phyloP scores from a whole-genome alignment of 1,140 invertebrate genomes.

The Lepidurus couesii region DNA sequence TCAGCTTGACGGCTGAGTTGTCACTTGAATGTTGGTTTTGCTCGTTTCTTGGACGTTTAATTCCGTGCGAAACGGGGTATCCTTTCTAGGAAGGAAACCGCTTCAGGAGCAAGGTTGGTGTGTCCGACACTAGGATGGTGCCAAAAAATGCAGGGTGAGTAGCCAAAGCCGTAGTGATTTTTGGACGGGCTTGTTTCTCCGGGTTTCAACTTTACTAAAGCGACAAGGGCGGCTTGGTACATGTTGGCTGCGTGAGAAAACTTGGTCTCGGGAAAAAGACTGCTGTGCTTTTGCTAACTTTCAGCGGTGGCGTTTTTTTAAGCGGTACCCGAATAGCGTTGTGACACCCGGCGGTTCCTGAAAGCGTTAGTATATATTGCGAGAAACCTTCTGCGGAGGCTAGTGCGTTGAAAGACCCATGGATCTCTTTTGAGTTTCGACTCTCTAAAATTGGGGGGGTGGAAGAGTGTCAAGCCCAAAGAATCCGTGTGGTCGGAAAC shows the following conservation, averaged over 20 bases:
- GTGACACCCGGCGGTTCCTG: not conserved
- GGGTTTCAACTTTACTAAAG: not conserved
- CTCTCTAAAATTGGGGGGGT: not conserved
- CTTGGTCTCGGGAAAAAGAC: not conserved
- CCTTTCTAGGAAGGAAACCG: not conserved
- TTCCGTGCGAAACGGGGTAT: not conserved
- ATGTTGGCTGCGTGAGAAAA: not conserved
- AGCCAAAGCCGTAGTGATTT: not conserved
- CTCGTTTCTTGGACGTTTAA: not conserved
- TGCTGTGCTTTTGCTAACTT: not conserved
- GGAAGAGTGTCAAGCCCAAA: not conserved
- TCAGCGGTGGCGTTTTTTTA: not conserved
- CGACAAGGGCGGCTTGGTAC: not conserved
- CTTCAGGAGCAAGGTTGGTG: not conserved
- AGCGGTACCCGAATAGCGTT: not conserved
- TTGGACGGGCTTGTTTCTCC: not conserved
- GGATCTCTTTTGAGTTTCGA: not conserved
- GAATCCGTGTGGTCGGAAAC: not conserved
- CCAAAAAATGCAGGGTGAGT: not conserved
- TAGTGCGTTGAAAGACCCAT: not conserved
- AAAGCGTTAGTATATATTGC: conserved; percentile 6
- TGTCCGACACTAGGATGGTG: not conserved
- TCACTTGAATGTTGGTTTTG: not conserved
- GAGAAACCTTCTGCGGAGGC: not conserved
- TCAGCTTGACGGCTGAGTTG: not conserved